phyloP scores from a whole-genome alignment of 2,888 invertebrate species.

The Serripes groenlandicus region DNA sequence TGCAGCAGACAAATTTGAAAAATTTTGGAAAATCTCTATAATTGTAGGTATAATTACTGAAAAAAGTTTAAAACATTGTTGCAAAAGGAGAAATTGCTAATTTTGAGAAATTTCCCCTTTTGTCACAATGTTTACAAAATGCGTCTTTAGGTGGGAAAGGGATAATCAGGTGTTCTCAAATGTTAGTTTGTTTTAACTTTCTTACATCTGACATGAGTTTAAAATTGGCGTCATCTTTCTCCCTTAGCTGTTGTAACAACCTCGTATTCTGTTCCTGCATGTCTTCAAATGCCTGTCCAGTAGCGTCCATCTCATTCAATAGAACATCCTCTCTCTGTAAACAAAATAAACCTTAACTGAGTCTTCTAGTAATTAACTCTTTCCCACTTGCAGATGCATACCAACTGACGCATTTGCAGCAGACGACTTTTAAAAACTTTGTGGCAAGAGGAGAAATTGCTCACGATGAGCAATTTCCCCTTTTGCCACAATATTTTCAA shows the following conservation, averaged over 20 bases:
- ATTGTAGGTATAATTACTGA: too few relatives aligned
- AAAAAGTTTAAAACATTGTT: too few relatives aligned
- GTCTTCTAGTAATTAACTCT: background rate
- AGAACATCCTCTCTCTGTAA: slow-evolving; percentile 95
- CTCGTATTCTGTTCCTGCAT: slow-evolving; percentile 99
- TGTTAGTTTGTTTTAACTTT: too few relatives aligned
- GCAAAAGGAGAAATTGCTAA: too few relatives aligned
- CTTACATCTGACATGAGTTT: slow-evolving; percentile 97
- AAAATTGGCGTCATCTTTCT: slow-evolving; percentile 98
- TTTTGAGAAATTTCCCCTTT: too few relatives aligned
- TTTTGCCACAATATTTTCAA: background rate
- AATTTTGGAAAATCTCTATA: too few relatives aligned
- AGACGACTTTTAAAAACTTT: background rate
- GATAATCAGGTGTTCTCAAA: too few relatives aligned
- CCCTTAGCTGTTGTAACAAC: slow-evolving; percentile 96
- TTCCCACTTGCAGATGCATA: background rate
- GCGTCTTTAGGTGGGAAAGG: too few relatives aligned
- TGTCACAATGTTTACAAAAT: too few relatives aligned
- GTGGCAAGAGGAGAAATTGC: background rate
- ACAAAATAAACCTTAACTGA: background rate
- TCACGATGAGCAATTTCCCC: background rate
- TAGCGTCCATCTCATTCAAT: slow-evolving; percentile 99
- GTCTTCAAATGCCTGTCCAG: slow-evolving; percentile 99
- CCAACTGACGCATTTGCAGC: background rate
- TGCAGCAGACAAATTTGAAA: too few relatives aligned